A percentile compares a stretch with the other conserved stretches of the same genome.
Conservation (phyloP, 1,140 invertebrate species). For the Drosophila pallidifrons region DNA sequence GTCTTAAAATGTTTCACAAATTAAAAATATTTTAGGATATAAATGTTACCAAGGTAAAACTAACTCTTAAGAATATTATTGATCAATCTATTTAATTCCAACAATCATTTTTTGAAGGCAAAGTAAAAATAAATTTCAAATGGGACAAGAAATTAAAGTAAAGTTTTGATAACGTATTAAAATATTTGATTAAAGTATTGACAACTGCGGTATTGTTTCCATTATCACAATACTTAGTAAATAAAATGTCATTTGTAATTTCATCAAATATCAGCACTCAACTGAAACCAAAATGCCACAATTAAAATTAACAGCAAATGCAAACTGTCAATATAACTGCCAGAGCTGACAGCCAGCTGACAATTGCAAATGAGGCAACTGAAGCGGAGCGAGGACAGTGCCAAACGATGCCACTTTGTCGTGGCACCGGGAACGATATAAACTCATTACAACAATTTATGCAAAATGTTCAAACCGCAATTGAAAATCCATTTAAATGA, state of each 20-base stretch:
- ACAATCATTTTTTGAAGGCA: too few relatives aligned
- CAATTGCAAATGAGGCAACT: slow-evolving; percentile 66
- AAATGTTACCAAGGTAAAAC: too few relatives aligned
- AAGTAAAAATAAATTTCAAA: too few relatives aligned
- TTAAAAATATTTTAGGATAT: too few relatives aligned
- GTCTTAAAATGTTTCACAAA: too few relatives aligned
- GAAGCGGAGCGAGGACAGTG: neutral
- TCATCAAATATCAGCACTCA: slow-evolving; percentile 42
- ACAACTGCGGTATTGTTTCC: too few relatives aligned
- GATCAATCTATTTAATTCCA: too few relatives aligned
- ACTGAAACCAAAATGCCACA: slow-evolving; percentile 56
- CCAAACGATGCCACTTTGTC: slow-evolving; percentile 69
- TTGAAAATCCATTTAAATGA: slow-evolving; percentile 85
- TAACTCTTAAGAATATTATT: too few relatives aligned
- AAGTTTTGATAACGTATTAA: too few relatives aligned
- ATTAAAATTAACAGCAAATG: slow-evolving; percentile 77
- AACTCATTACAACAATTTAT: slow-evolving; percentile 84
- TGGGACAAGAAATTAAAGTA: too few relatives aligned
- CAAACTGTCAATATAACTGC: slow-evolving; percentile 78
- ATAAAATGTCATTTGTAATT: slow-evolving; percentile 35
- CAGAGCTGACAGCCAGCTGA: slow-evolving; percentile 70
- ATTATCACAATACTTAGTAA: neutral
- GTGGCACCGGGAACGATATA: slow-evolving; percentile 52
- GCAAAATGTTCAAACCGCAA: slow-evolving; percentile 83
- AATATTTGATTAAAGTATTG: too few relatives aligned